Conservation (phyloP, 2,797 vertebrate genomes). For the Xenops minutus region DNA sequence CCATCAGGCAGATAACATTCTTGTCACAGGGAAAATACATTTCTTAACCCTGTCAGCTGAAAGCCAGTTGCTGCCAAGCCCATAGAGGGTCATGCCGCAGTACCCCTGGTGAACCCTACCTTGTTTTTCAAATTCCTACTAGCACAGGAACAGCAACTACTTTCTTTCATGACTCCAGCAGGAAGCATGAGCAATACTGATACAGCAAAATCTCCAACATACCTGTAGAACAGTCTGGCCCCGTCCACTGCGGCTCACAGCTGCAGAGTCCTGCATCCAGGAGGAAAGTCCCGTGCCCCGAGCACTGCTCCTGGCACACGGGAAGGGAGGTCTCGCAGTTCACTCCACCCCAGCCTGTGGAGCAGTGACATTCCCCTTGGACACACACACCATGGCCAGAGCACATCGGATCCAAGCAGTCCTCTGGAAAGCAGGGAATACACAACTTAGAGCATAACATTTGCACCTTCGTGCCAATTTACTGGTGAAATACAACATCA, state of each 20-base stretch:
- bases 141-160: neutral
- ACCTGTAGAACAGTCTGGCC: constrained; percentile 93
- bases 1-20: neutral
- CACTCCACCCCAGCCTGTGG: constrained; percentile 88
- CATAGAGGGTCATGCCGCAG: neutral
- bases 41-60: neutral
- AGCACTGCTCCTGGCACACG: constrained; percentile 93
- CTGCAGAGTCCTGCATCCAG: constrained; percentile 86
- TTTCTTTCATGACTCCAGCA: neutral
- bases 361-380: constrained; percentile 91
- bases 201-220: neutral
- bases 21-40: neutral
- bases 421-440: constrained; percentile 75
- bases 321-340: constrained; percentile 88
- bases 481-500: neutral
- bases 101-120: neutral
- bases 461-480: neutral
- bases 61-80: neutral
- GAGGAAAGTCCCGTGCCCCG: constrained; percentile 90
- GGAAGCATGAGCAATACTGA: neutral
- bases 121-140: neutral
- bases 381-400: constrained; percentile 90
- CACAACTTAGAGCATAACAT: neutral
- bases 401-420: constrained; percentile 91
- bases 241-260: constrained; percentile 94